Percentiles rank a stretch among this genome's conserved stretches.
phyloP scores from a whole-genome alignment of 2,888 invertebrate genomes.

The Caenorhabditis sinica region DNA sequence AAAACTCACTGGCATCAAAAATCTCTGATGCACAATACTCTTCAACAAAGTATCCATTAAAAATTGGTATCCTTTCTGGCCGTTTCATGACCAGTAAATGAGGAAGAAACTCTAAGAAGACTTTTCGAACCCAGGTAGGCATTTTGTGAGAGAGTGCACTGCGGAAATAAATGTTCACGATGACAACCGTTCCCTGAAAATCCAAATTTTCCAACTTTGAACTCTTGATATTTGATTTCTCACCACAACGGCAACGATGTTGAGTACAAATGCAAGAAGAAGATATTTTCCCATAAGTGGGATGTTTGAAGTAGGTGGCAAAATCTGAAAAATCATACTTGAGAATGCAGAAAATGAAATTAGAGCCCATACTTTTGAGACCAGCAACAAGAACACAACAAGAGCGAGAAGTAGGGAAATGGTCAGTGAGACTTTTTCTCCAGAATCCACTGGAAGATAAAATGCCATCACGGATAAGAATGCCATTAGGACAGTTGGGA shows the following conservation, averaged over 20 bases:
- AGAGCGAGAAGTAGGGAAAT: constrained; percentile 95
- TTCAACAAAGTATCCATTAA: constrained; percentile 80
- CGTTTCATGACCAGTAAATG: constrained; percentile 91
- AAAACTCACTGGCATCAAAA: constrained; percentile 78
- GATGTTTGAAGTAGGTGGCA: constrained; percentile 97
- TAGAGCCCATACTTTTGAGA: constrained; percentile 88
- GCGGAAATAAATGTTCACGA: constrained; percentile 95
- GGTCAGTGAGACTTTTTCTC: constrained; percentile 93
- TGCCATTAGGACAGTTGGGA: constrained; percentile 98
- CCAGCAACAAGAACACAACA: constrained; percentile 98
- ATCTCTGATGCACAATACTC: constrained; percentile 82
- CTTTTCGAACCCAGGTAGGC: constrained; percentile 94
- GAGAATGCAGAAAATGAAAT: not conserved
- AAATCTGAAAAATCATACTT: constrained; percentile 86
- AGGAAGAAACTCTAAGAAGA: constrained; percentile 92
- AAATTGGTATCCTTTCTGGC: constrained; percentile 87
- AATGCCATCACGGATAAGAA: constrained; percentile 94
- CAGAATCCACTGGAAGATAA: constrained; percentile 94
- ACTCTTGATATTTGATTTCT: constrained; percentile 20
- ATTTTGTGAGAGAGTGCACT: constrained; percentile 97
- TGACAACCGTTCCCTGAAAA: constrained; percentile 75
- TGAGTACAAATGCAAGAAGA: constrained; percentile 98
- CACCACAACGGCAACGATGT: constrained; percentile 99
- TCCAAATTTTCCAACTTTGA: not conserved
- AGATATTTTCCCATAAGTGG: constrained; percentile 99